Percentiles rank a stretch among this genome's conserved stretches.
Evolutionary conservation across 2,113 vertebrate species (phyloP).

Genomic region (Hyaena hyaena): DNA sequence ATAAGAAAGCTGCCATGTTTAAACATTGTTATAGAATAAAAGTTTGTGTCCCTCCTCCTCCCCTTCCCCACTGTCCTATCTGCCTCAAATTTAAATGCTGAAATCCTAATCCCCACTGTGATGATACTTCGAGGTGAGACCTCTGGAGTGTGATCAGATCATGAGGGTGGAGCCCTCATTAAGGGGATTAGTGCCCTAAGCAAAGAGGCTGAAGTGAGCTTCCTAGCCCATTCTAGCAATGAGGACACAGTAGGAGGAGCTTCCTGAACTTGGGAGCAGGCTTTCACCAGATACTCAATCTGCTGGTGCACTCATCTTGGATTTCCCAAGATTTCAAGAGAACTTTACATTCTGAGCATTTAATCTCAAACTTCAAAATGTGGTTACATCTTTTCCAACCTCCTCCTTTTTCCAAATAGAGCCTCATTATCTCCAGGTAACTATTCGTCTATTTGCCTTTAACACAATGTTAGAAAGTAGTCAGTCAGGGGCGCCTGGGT

Average conservation of each 20-base stretch:
- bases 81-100: background rate
- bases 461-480: background rate
- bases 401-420: background rate
- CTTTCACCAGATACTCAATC: background rate
- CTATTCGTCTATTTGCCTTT: background rate
- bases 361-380: background rate
- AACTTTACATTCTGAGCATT: background rate
- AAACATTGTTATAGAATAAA: background rate
- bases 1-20: background rate
- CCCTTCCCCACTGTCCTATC: background rate
- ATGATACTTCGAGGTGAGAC: background rate
- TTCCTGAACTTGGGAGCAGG: background rate
- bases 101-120: background rate
- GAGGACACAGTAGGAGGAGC: background rate
- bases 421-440: background rate
- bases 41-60: background rate
- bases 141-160: background rate
- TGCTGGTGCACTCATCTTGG: background rate
- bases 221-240: accelerated
- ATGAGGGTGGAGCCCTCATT: background rate
- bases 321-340: background rate
- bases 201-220: background rate
- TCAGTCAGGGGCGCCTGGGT: no score
- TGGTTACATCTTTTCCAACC: background rate
- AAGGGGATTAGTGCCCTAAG: background rate